These are phyloP conservation scores for Drosophila persimilis DNA, from an alignment of 1,140 invertebrate species.

Conservation along the genomic window DNA sequence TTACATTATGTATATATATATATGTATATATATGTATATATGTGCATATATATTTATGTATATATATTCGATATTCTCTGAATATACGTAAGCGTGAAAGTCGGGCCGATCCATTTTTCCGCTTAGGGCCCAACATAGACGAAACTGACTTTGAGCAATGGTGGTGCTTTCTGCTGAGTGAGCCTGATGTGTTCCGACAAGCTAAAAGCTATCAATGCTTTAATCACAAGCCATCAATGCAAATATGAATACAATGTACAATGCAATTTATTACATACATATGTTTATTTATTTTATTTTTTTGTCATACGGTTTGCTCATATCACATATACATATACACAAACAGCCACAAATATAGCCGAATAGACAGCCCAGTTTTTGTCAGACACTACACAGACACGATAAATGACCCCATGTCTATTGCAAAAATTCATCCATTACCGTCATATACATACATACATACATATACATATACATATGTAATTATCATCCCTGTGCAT, in stretches of 20 bases:
- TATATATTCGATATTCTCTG: no score
- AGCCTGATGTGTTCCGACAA: conserved; percentile 68
- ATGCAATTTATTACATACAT: conserved; percentile 26
- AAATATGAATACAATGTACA: conserved; percentile 63
- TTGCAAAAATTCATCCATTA: not conserved
- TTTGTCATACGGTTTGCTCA: conserved; percentile 67
- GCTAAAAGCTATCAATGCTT: conserved; percentile 28
- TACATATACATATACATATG: not conserved
- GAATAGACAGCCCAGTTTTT: not conserved
- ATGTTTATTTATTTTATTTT: conserved; percentile 1
- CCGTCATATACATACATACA: conserved; percentile 5
- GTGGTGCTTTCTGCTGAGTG: conserved; percentile 83
- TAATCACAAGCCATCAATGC: conserved; percentile 33
- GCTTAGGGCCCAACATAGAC: conserved; percentile 79
- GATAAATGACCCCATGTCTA: not conserved
- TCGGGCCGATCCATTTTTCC: conserved; percentile 24
- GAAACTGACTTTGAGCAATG: conserved; percentile 82
- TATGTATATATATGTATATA: not conserved
- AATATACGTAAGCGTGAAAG: not conserved
- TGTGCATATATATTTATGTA: no score
- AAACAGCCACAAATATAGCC: conserved; percentile 4
- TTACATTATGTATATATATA: no score
- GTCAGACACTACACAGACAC: not conserved
- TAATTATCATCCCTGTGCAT: no score
- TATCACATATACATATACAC: conserved; percentile 9